Evolutionary conservation across 2,888 invertebrate genomes (phyloP).

Genomic region (Trypoxylon attenuatum): DNA sequence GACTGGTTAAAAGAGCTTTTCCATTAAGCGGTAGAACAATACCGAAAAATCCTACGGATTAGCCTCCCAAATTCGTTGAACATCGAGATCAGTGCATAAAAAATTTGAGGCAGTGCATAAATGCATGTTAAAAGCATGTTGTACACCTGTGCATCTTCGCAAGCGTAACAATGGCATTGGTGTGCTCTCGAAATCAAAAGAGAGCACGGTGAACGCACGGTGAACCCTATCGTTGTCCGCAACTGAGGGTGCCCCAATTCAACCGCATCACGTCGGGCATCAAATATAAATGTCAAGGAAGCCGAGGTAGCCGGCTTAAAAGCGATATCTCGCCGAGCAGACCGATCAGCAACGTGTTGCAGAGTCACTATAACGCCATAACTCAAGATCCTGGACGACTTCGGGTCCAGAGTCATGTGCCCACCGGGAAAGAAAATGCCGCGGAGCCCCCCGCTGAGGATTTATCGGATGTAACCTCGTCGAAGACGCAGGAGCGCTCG

Average conservation of each 20-base stretch:
- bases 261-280: background rate
- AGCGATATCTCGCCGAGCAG: constrained; percentile 6
- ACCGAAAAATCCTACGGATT: background rate
- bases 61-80: background rate
- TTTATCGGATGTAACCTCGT: constrained; percentile 55
- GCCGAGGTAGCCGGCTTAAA: constrained; percentile 1
- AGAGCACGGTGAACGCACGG: too few relatives aligned
- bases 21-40: background rate
- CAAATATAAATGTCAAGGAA: constrained; percentile 32
- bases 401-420: constrained; percentile 47
- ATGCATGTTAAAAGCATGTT: background rate
- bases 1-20: background rate
- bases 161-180: too few relatives aligned
- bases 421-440: constrained; percentile 34
- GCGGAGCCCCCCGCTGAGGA: constrained; percentile 52
- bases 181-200: too few relatives aligned
- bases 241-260: too few relatives aligned
- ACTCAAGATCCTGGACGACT: constrained; percentile 44
- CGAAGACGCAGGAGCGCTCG: constrained; percentile 25
- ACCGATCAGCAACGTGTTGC: constrained; percentile 47
- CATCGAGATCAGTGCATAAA: too few relatives aligned
- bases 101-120: background rate
- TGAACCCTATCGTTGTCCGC: too few relatives aligned
- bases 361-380: constrained; percentile 46
- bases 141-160: constrained; percentile 1